Conservation (phyloP, 2,888 invertebrate genomes). For the Drosophila nigricruria region DNA sequence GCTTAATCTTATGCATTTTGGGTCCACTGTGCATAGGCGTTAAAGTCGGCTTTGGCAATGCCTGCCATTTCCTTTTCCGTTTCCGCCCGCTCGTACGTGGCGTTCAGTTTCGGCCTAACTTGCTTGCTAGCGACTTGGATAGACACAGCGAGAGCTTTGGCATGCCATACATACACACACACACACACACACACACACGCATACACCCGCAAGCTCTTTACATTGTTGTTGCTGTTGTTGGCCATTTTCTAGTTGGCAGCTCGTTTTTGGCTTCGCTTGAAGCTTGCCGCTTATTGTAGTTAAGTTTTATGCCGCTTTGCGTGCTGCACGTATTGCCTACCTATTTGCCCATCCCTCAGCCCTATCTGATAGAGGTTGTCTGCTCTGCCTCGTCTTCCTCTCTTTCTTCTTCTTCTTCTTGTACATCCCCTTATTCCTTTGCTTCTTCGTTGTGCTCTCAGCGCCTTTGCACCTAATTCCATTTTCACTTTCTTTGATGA, state of each 20-base stretch:
- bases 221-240: conserved; percentile 27
- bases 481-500: conserved; percentile 80
- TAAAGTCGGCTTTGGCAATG: conserved; percentile 29
- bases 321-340: conserved; percentile 63
- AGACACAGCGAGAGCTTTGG: conserved; percentile 19
- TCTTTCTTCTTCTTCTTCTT: background rate
- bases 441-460: conserved; percentile 16
- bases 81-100: conserved; percentile 65
- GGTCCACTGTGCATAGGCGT: background rate
- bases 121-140: conserved; percentile 59
- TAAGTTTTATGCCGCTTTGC: conserved; percentile 78
- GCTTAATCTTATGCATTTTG: background rate
- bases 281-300: conserved; percentile 66
- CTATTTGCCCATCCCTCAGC: background rate
- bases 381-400: background rate
- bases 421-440: background rate
- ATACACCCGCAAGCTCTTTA: conserved; percentile 11
- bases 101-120: conserved; percentile 62
- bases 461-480: conserved; percentile 75
- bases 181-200: conserved; percentile 22
- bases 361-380: background rate
- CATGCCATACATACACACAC: conserved; percentile 28
- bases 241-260: conserved; percentile 49
- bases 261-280: conserved; percentile 53
- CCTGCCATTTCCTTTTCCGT: conserved; percentile 68